Base-by-base conservation (phyloP, 2,888 invertebrate species). In the Nesidiocoris tenuis region DNA sequence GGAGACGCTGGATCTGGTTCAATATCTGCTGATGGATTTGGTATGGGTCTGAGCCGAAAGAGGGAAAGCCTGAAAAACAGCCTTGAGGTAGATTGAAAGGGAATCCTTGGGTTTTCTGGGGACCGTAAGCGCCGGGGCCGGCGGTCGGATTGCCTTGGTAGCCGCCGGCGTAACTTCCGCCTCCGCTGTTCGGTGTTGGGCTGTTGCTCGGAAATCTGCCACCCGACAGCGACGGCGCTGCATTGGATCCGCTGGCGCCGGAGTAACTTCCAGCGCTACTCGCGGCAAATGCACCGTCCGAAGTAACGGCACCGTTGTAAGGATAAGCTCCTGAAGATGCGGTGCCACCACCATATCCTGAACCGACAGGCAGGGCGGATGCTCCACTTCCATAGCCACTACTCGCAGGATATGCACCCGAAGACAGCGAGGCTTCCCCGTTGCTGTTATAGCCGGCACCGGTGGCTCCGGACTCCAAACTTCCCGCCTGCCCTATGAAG, bases 21-120 rank as follows among this genome's bases (percentile, higher is more conserved):
- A 72, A 61, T 22, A 72, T 72, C 21, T 72, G 25, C 39, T 72
- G 72, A 12, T 72, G 72, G n/a, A 72, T 72, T 19, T 63, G 61
- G n/a, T 63, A 72, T 2, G 72, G 72, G 63, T 72, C 70, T 12
- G 57, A 57, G 24, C 61, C 70, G 39, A 1, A 70, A 23, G 22
- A n/a, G n/a, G 21, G 70, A 57, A 70, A 70, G 0, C 70, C 70
- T 23, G 70, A 12, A 1, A 59, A 21, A 59, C 70, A 70, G 23
- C 70, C 70, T 16, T n/a, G 54, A 1, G 70, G 70, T n/a, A 70
- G 18, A 21, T 70, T 70, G 70, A 59, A 70, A 3, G 70, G 70
- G 55, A 67, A 22, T 12, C 5, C 39, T 39, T 12, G 5, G 39
- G 3, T 39, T 39, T 39, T 39, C 39, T 39, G 39, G 18, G n/a